Evolutionary conservation across 1,140 invertebrate species (phyloP).

Genomic region (Lamellibrachia luymesi): DNA sequence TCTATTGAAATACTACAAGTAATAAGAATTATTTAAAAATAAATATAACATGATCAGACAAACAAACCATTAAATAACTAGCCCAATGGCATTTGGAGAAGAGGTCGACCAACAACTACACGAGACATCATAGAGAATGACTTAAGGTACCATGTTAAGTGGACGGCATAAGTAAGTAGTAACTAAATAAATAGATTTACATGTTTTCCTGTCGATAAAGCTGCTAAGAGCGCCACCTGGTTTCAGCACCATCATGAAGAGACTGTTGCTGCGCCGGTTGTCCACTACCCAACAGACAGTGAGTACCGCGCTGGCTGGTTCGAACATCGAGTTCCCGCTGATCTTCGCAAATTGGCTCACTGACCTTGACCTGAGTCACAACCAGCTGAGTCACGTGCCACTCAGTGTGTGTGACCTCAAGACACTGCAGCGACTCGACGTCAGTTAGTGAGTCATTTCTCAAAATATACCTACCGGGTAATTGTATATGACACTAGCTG

Average conservation of each 20-base stretch:
- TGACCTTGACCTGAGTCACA: slow-evolving; percentile 88
- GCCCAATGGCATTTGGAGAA: no score
- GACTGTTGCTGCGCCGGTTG: background rate
- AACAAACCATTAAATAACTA: no score
- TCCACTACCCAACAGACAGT: slow-evolving; percentile 12
- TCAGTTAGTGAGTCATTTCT: slow-evolving; percentile 17
- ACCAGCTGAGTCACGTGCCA: slow-evolving; percentile 77
- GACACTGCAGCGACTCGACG: slow-evolving; percentile 68
- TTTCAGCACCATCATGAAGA: background rate
- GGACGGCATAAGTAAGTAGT: no score
- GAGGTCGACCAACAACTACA: no score
- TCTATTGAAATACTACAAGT: no score
- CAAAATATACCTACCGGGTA: background rate
- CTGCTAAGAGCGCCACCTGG: background rate
- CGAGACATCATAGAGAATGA: no score
- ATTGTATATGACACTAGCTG: background rate
- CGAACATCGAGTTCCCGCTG: slow-evolving; percentile 11
- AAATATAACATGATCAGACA: no score
- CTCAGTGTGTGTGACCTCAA: slow-evolving; percentile 76
- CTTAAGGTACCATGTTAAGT: no score
- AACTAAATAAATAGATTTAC: no score
- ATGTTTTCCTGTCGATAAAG: no score
- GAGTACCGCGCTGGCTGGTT: slow-evolving; percentile 3
- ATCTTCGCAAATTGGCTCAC: slow-evolving; percentile 41
- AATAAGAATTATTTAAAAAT: no score